Evolutionary conservation across 1,140 invertebrate genomes (phyloP), one percentile per base, ranked within the genome.

Genomic region (Vanessa atalanta): DNA sequence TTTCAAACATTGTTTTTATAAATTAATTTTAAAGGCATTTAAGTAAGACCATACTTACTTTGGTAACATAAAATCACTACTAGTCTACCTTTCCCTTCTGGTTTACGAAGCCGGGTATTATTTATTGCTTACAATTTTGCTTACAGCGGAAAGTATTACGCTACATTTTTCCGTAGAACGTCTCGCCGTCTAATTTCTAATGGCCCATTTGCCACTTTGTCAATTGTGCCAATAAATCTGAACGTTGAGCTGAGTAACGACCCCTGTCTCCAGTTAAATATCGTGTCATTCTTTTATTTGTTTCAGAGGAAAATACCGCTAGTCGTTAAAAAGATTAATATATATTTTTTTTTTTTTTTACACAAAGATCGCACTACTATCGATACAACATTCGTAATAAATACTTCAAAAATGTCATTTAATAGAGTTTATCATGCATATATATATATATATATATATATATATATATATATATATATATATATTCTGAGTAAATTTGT

Each of bases 161-260:
- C 81, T 85, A 87, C 87, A 91, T 91, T 91, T 91, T 90, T 89
- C 86, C 84, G 77, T 78, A 72, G 81, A 75, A 72, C 80, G 79
- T 81, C 82, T 78, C 78, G 76, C 84, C 84, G 87, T 83, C 84
- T 90, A 89, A 91, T 91, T 91, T 90, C 88, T 91, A 90, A 91
- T 91, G 89, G 89, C 68, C 88, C 88, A 91, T 90, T 91, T 91
- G 85, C 89, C 88, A 91, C 89, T 91, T 91, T 91, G 89, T 90
- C 89, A 89, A 91, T 91, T 89, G 88, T 88, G 71, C 80, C 84
- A 85, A 91, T 91, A 91, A 91, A 91, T 91, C 86, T 71, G 73
- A 70, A 69, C 53, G 53, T 47, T 68, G 68, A 51, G 65, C 68
- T 76, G 78, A 79, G 68, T 79, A 76, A 79, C 75, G 65, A 61